Conservation (phyloP, 2,888 invertebrate species). For the Tiliacea aurago region DNA sequence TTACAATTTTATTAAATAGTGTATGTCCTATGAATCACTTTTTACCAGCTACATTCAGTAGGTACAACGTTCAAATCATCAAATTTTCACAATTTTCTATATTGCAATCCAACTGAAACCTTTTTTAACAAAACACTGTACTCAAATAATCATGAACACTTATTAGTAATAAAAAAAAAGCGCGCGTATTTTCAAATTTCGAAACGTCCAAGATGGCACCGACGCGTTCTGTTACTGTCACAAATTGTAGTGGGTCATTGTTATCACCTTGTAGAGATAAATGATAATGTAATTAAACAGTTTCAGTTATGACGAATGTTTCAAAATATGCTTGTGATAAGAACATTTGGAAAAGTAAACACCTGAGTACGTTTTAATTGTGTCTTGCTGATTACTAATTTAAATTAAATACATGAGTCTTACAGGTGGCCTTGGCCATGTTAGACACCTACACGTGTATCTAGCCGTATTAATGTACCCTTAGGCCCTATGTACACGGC, state of each 20-base stretch:
- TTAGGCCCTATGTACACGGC: neutral
- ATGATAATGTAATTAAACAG: constrained; percentile 64
- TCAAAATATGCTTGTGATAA: constrained; percentile 63
- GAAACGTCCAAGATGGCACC: constrained; percentile 55
- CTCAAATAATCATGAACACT: neutral
- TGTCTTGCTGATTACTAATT: neutral
- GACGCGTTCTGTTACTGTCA: constrained; percentile 40
- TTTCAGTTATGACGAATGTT: constrained; percentile 47
- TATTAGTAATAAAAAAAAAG: neutral
- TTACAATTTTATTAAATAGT: too few species aligned
- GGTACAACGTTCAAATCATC: neutral
- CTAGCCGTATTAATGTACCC: neutral
- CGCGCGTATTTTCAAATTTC: constrained; percentile 21
- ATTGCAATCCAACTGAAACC: constrained; percentile 7
- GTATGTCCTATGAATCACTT: neutral
- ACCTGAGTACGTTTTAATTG: neutral
- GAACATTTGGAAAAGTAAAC: constrained; percentile 39
- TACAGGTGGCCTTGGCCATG: neutral
- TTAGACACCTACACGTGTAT: neutral
- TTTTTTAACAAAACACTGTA: neutral
- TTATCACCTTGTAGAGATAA: constrained; percentile 66
- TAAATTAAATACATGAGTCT: neutral
- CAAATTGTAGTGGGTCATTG: constrained; percentile 60
- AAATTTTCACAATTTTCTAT: neutral
- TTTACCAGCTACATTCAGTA: neutral